These are phyloP conservation scores for Ageneiosus marmoratus DNA, from an alignment of 2,113 vertebrate genomes.

Conservation along the genomic window DNA sequence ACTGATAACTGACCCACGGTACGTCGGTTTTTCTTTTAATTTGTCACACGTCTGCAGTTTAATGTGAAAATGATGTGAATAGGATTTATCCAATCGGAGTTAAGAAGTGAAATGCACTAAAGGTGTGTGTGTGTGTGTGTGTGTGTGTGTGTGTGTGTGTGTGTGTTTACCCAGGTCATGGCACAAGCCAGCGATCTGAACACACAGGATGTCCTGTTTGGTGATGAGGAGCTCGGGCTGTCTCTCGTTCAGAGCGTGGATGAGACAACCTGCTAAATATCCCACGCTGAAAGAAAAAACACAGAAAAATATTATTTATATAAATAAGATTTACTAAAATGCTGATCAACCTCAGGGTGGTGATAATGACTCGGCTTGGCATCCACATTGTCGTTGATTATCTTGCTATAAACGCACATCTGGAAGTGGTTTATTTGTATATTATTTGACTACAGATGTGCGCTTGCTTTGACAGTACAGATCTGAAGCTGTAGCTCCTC, in stretches of 20 bases:
- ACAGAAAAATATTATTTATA: too few species aligned
- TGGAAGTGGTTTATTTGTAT: neutral
- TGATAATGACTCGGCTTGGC: neutral
- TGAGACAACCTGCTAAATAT: constrained; percentile 83
- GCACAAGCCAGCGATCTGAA: constrained; percentile 94
- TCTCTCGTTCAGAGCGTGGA: constrained; percentile 73
- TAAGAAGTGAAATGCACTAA: too few species aligned
- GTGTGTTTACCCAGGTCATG: constrained; percentile 86
- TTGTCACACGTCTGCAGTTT: neutral
- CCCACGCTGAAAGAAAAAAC: constrained; percentile 75
- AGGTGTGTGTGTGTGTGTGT: neutral
- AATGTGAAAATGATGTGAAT: neutral
- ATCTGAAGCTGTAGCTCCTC: neutral
- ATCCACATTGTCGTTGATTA: neutral
- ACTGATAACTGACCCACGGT: too few species aligned
- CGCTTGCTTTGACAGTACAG: neutral
- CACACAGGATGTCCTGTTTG: constrained; percentile 84
- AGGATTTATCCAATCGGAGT: neutral
- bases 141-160: neutral
- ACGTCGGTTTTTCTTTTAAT: too few species aligned
- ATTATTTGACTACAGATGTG: neutral
- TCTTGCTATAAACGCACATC: neutral
- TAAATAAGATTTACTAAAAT: neutral
- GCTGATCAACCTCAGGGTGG: neutral
- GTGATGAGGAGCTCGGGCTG: constrained; percentile 87